Evolutionary conservation across 2,888 invertebrate species (phyloP).

Genomic region (Gymnosoma rotundatum): DNA sequence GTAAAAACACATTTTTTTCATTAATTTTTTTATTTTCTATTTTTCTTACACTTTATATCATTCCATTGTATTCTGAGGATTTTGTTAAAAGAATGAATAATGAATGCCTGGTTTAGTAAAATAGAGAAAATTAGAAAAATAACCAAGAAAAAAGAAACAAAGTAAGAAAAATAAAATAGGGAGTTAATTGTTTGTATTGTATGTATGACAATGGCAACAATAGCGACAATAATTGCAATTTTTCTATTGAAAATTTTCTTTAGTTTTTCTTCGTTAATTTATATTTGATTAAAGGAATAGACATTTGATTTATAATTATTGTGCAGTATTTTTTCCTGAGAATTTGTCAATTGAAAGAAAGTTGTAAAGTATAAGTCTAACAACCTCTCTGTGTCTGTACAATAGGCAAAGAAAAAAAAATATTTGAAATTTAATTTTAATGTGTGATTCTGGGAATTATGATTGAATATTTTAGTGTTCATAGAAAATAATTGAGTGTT

Average conservation of each 20-base stretch:
- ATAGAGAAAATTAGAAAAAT: constrained; percentile 23
- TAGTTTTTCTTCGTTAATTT: constrained; percentile 36
- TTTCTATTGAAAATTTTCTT: constrained; percentile 50
- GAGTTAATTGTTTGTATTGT: constrained; percentile 69
- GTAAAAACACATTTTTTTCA: constrained; percentile 58
- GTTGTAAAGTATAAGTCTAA: constrained; percentile 31
- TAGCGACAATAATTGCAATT: constrained; percentile 69
- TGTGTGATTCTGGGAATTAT: constrained; percentile 51
- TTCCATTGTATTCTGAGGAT: constrained; percentile 51
- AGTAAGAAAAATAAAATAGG: constrained; percentile 42
- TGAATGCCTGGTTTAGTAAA: constrained; percentile 47
- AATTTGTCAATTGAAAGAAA: constrained; percentile 50
- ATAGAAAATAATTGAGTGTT: background rate
- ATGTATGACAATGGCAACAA: constrained; percentile 68
- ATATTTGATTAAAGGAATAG: constrained; percentile 53
- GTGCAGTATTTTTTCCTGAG: constrained; percentile 36
- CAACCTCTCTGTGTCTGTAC: background rate
- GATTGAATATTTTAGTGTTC: constrained; percentile 1
- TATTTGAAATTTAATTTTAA: constrained; percentile 47
- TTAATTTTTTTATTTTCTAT: constrained; percentile 39
- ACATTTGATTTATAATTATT: constrained; percentile 69
- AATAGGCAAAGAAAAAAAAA: constrained; percentile 2
- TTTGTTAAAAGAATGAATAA: constrained; percentile 48
- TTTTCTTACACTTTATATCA: constrained; percentile 23
- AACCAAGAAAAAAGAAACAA: constrained; percentile 1